Evolutionary conservation across 2,113 vertebrate species (phyloP).

Genomic region (Rhinoderma darwinii): DNA sequence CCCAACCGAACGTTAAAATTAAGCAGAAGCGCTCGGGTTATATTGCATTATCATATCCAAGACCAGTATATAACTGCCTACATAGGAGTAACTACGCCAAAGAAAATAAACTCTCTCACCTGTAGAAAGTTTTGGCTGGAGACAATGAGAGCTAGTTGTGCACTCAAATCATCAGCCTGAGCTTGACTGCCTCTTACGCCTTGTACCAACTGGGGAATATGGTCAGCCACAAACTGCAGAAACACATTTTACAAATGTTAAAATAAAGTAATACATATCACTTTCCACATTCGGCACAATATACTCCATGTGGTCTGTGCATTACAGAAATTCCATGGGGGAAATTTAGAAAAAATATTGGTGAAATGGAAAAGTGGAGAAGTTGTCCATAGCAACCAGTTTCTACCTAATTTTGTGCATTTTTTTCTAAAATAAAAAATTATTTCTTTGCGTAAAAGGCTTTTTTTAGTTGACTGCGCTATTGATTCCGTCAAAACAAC

Average conservation of each 20-base stretch:
- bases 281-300: not conserved
- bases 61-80: no score
- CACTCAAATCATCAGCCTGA: slow-evolving; percentile 91
- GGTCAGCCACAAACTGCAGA: slow-evolving; percentile 88
- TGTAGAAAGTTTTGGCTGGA: slow-evolving; percentile 97
- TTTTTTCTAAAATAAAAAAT: no score
- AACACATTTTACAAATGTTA: not conserved
- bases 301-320: not conserved
- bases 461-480: no score
- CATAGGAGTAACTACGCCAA: not conserved
- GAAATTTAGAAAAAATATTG: not conserved
- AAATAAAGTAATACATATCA: not conserved
- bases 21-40: no score
- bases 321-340: not conserved
- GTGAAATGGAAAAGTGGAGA: not conserved
- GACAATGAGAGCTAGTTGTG: slow-evolving; percentile 92
- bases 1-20: no score
- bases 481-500: no score
- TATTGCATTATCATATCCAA: no score
- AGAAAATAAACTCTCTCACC: slow-evolving; percentile 69
- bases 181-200: slow-evolving; percentile 94
- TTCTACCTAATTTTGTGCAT: no score
- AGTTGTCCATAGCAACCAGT: not conserved
- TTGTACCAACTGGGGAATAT: slow-evolving; percentile 95
- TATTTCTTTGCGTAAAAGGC: no score